Base-by-base conservation (phyloP, 1,140 invertebrate species). In the Solenopsis invicta region DNA sequence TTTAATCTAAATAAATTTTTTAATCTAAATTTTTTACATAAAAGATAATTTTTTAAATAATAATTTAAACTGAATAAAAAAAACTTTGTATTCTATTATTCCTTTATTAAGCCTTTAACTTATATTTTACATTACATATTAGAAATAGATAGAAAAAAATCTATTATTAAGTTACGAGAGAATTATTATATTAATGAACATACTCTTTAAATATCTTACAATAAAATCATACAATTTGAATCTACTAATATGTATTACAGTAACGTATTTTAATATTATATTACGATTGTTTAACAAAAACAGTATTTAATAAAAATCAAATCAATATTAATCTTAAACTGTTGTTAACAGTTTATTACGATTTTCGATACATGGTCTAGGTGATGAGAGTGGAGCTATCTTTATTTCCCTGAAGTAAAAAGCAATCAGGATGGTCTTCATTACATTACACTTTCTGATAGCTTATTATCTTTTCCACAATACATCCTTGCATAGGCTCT, bases 361-460 rank as follows among this genome's bases (percentile, higher is more conserved):
- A 4, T 9, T 67, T 80, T 21, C 48, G 0, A 62, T 48, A 54
- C 2, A 87, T 37, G 13, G 13, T 77, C 12, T 18, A 34, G 41
- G 21, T 3, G 1, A 37, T 24, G 5, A 50, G 29, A 59, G 2
- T 18, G n/a, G 54, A 69, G 41, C 9, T 61, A 24, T 50, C 1
- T 45, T 87, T 87, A 92, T 92, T 94, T 93, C 92, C 89, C 91
- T 61, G 45, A 85, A 69, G 85, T 74, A 48, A 59, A 88, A 91
- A n/a, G 29, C 89, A 93, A 93, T 93, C 92, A 91, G 41, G 10
- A 66, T 62, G 45, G 56, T 34, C 69, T 24, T 61, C 82, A 93
- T 87, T 88, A 29, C 34, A 50, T 91, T 89, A 88, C 52, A 48
- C 61, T 72, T 87, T 88, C 6, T 71, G 78, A 91, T 89, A 78